Evolutionary conservation across 2,888 invertebrate genomes (phyloP).

Genomic region (Liposcelis brunnea): DNA sequence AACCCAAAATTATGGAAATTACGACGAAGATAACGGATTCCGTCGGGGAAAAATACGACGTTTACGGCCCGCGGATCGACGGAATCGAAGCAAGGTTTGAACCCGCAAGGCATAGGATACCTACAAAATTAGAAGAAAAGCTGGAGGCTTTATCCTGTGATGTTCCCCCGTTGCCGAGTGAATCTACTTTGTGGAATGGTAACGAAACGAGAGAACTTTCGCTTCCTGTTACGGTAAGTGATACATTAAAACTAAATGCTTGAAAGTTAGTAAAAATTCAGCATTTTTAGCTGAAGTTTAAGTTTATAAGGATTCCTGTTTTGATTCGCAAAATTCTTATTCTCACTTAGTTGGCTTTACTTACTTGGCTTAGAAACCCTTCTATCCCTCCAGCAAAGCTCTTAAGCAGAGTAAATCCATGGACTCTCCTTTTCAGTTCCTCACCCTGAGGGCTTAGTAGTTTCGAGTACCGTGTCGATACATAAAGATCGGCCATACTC

Average conservation of each 20-base stretch:
- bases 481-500: too few relatives aligned
- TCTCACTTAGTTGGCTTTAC: too few relatives aligned
- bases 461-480: too few relatives aligned
- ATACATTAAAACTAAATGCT: background rate
- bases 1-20: constrained; percentile 3
- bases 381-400: too few relatives aligned
- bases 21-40: constrained; percentile 3
- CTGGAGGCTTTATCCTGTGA: constrained; percentile 46
- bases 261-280: background rate
- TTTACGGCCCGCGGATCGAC: background rate
- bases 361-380: too few relatives aligned
- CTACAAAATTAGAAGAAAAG: constrained; percentile 41
- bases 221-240: constrained; percentile 45
- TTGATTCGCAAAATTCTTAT: too few relatives aligned
- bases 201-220: constrained; percentile 51
- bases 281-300: too few relatives aligned
- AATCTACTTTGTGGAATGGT: constrained; percentile 49
- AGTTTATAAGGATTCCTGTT: too few relatives aligned
- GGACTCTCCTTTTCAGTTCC: too few relatives aligned
- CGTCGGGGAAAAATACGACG: background rate
- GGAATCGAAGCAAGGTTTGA: constrained; percentile 1
- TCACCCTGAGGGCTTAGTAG: too few relatives aligned
- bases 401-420: too few relatives aligned
- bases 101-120: constrained; percentile 21
- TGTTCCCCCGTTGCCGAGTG: constrained; percentile 42